These are phyloP conservation scores for Eonycteris spelaea DNA, from an alignment of 2,113 vertebrate genomes.

Conservation along the genomic window DNA sequence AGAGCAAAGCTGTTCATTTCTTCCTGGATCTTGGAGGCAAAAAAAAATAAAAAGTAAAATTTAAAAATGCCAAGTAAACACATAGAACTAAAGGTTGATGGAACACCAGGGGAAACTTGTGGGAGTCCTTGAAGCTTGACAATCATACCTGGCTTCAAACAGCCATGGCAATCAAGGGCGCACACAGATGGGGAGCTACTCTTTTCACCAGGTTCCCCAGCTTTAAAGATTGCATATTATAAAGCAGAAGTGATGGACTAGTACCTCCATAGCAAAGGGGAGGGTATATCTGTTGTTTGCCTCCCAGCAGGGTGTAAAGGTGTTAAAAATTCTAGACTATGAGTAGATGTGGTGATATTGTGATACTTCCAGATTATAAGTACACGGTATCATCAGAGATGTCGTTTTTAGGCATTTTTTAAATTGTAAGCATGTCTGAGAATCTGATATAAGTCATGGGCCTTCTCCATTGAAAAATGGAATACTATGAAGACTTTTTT, in stretches of 20 bases:
- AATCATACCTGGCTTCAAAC: not conserved
- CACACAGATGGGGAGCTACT: no score
- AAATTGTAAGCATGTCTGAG: not conserved
- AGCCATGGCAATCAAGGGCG: accelerated
- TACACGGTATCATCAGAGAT: not conserved
- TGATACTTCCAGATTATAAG: not conserved
- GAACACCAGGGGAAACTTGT: not conserved
- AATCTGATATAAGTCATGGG: not conserved
- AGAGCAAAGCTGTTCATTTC: not conserved
- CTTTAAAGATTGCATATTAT: accelerated
- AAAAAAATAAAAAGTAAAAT: no score
- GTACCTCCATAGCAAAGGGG: not conserved
- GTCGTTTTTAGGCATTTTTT: not conserved
- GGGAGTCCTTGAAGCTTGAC: no score
- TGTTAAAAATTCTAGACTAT: not conserved
- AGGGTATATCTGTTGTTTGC: not conserved
- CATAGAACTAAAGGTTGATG: not conserved
- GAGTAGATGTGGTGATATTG: not conserved
- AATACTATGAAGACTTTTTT: not conserved
- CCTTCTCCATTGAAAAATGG: not conserved
- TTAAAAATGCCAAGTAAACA: not conserved
- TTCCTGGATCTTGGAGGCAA: not conserved
- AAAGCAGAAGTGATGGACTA: not conserved
- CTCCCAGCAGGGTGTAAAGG: not conserved
- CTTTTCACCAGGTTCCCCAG: no score